Base-by-base conservation (phyloP, 2,888 invertebrate species). In the Nebria salina region DNA sequence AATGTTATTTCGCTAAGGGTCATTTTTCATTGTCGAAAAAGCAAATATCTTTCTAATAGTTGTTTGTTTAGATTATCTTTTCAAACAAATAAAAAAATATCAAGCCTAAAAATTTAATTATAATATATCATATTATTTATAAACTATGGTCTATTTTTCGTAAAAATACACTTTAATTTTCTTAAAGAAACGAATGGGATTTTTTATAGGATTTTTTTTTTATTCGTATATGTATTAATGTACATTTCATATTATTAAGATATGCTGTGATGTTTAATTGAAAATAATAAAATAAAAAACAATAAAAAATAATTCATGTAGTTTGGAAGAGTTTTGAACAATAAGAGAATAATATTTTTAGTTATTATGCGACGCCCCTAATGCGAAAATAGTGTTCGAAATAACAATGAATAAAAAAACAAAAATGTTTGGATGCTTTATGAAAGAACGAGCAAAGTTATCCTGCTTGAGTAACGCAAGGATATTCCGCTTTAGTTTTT, bases 401-500 rank as follows among this genome's bases (percentile, higher is more conserved):
- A 54, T 54, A 13, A 54, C 1, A 54, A 54, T 54, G 54, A 2
- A 54, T 11, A 54, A 54, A 54, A 54, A 54, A 54, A 54, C 54
- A 54, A 54, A 54, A 54, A 11, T 54, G 54, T 54, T 54, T 3
- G 54, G 6, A 54, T 54, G 54, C 54, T 54, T 54, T 54, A 54
- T 54, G 7, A 54, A 54, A 2, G 54, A 54, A 54, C 8, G 54
- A 54, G 54, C 54, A 13, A 54, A 54, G 54, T 54, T 54, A 54
- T 54, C 54, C 54, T 54, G 54, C 54, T 54, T 54, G 11, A 54
- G 54, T 8, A 54, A 54, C 54, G 54, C 54, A 54, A 78, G 78
- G 78, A 74, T 78, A 66, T 78, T 78, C 74, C 73, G 65, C 72
- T 78, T 77, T 74, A 78, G 78, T 78, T 78, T 78, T 78, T 78